phyloP scores from a whole-genome alignment of 2,113 vertebrate genomes.

The Syngnathus floridae region DNA sequence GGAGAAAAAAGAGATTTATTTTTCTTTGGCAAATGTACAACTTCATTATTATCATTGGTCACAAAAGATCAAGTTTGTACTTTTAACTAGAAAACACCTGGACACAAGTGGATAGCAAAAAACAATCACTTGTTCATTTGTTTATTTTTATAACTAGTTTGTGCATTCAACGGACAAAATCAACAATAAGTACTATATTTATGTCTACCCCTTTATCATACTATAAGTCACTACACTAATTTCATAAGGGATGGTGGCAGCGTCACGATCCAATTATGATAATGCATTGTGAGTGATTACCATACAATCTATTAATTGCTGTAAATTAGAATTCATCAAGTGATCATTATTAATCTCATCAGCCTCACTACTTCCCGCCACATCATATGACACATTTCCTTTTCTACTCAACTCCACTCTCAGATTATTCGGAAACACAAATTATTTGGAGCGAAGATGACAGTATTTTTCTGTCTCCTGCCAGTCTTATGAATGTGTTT shows the following conservation, averaged over 20 bases:
- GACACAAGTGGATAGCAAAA: neutral
- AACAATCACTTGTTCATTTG: neutral
- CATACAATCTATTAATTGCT: neutral
- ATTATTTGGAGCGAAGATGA: slow-evolving; percentile 26
- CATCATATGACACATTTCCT: slow-evolving; percentile 1
- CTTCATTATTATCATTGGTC: neutral
- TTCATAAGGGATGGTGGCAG: neutral
- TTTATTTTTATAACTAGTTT: neutral
- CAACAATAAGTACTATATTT: neutral
- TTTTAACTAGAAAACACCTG: no score
- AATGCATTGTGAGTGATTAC: neutral
- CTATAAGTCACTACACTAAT: neutral
- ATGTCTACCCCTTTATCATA: neutral
- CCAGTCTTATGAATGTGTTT: slow-evolving; percentile 15
- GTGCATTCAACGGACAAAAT: neutral
- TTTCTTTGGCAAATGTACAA: neutral
- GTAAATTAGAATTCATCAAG: neutral
- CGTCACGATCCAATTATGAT: neutral
- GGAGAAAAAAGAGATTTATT: neutral
- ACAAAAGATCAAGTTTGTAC: neutral
- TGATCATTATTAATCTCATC: neutral
- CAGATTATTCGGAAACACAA: neutral
- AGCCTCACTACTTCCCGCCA: neutral
- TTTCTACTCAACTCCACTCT: neutral
- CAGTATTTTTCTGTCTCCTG: slow-evolving; percentile 4